These are phyloP conservation scores for Ellobius talpinus DNA, from an alignment of 2,113 vertebrate genomes.

Conservation along the genomic window DNA sequence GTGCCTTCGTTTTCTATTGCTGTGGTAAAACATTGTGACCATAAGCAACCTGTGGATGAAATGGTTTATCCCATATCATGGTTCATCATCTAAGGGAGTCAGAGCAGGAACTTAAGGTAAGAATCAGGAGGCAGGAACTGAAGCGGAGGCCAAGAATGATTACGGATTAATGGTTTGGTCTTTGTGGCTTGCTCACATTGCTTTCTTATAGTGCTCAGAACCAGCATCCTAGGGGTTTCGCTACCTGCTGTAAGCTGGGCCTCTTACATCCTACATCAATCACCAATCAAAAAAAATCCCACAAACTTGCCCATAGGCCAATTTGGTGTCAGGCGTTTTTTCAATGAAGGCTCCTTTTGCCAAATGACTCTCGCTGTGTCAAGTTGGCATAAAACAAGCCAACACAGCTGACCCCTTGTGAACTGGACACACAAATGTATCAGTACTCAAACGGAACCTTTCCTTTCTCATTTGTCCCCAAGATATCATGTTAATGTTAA, in stretches of 20 bases:
- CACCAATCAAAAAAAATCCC: background rate
- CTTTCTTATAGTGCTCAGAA: background rate
- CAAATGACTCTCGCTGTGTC: background rate
- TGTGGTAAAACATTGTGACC: background rate
- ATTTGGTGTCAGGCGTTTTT: background rate
- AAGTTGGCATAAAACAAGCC: background rate
- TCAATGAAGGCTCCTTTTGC: background rate
- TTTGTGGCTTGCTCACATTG: background rate
- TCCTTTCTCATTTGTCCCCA: background rate
- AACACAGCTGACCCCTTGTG: background rate
- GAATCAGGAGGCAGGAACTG: background rate
- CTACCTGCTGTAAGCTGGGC: background rate
- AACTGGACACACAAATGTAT: background rate
- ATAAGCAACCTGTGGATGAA: background rate
- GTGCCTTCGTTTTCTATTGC: background rate
- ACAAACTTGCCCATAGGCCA: background rate
- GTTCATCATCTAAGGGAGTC: background rate
- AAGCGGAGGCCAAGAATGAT: background rate
- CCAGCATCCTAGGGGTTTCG: background rate
- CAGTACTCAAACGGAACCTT: background rate
- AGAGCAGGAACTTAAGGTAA: background rate
- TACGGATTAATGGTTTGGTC: background rate
- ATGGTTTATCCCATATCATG: background rate
- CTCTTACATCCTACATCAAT: background rate
- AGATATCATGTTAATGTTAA: background rate